Base-by-base conservation (phyloP, 2,888 invertebrate genomes). In the Seira musarum region DNA sequence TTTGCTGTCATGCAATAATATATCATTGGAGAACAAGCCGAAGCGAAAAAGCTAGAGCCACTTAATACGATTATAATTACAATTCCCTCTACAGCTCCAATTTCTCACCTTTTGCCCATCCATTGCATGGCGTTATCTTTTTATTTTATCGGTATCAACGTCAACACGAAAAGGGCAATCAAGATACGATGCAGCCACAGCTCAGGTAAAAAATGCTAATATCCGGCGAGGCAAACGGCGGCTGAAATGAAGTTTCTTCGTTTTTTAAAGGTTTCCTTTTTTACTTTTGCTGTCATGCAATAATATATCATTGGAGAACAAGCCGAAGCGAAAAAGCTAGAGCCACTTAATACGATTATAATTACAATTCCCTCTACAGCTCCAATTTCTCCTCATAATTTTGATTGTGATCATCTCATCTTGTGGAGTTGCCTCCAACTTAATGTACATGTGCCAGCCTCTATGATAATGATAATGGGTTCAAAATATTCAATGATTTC, bases 61-160 rank as follows among this genome's bases (percentile, higher is more conserved):
- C 30, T 24, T 70, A 61, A 70, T 70, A 70, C 61, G 70, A 70
- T 61, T 70, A 70, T 70, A 70, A 70, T 70, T 70, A 70, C 70
- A 70, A 70, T 61, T 70, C 70, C 70, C 70, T 25, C 30, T n/a
- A n/a, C 13, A n/a, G 13, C 40, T 40, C 6, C 40, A 40, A 40
- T 13, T n/a, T 17, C 57, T 57, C 5, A 6, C 57, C 40, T 40
- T 40, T 40, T 40, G 6, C 40, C 57, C 57, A n/a, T n/a, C n/a
- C n/a, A n/a, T n/a, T n/a, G n/a, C n/a, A n/a, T n/a, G n/a, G n/a
- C n/a, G n/a, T 57, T 57, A 57, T 57, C 57, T 57, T n/a, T 10
- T 5, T n/a, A 57, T 57, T 57, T 57, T 57, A 57, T 57, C 57
- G n/a, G 17, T 35, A 61, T 60, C 60, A 46, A 46, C 35, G 67